These are phyloP conservation scores for Plestiodon gilberti DNA, from an alignment of 2,113 vertebrate genomes.

Conservation along the genomic window DNA sequence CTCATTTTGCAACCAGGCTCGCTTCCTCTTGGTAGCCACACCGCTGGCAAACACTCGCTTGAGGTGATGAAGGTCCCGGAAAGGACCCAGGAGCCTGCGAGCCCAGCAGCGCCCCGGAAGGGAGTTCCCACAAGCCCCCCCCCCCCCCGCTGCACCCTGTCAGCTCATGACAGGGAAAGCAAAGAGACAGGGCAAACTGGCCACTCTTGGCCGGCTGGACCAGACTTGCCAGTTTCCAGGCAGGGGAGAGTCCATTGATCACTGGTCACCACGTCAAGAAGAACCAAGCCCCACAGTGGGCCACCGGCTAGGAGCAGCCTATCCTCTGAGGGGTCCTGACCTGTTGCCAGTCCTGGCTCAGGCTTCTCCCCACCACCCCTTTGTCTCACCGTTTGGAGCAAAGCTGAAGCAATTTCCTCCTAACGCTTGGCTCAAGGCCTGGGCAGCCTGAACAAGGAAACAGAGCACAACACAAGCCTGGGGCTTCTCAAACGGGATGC, in stretches of 20 bases:
- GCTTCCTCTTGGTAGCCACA: not conserved
- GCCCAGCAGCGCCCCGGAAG: not conserved
- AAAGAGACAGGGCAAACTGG: not conserved
- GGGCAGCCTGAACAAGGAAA: not conserved
- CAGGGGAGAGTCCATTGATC: not conserved
- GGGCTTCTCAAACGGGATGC: not conserved
- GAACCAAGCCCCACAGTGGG: not conserved
- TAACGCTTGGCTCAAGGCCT: too few relatives aligned
- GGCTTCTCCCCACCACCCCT: rapidly evolving
- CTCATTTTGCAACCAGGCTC: not conserved
- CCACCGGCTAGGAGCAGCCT: not conserved
- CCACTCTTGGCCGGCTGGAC: too few relatives aligned
- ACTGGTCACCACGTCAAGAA: not conserved
- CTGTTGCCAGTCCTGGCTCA: not conserved
- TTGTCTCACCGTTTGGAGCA: too few relatives aligned
- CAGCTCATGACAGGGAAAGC: too few relatives aligned
- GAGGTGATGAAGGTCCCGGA: not conserved
- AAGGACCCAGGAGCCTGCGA: not conserved
- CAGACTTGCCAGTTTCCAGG: not conserved
- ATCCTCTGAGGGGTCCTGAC: not conserved
- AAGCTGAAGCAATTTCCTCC: too few relatives aligned
- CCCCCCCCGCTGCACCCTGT: too few relatives aligned
- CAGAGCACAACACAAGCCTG: not conserved
- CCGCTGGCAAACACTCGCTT: not conserved
- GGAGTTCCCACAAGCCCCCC: too few relatives aligned